Evolutionary conservation across 2,113 vertebrate species (phyloP), one percentile per base, ranked within the genome.

Genomic region (Petromus typicus): DNA sequence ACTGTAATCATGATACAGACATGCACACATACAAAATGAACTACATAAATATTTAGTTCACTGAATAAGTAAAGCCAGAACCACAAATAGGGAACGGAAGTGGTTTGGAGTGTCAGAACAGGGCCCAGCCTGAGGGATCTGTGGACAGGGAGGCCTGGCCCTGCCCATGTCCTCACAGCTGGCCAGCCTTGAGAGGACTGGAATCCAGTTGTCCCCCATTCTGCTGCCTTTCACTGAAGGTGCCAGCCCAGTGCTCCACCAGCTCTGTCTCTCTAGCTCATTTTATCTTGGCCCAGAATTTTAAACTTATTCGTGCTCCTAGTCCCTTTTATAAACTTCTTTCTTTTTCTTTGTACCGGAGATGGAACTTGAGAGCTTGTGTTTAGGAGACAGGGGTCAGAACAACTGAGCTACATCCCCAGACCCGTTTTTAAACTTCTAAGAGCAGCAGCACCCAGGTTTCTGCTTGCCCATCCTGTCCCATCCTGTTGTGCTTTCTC

Each of bases 61-160:
- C 3, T 45, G 25, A 75, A 75, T 23, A 30, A 45, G 71, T 45
- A 75, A 45, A 75, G 3, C 71, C 25, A 40, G 45, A 45, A 45
- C 30, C 13, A 13, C 40, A 17, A 75, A 25, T 6, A 40, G 5
- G 69, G 25, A 11, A 27, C 64, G 37, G 30, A 48, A 22, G 12
- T 18, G 14, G 13, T 22, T 25, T 32, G 45, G 48, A 40, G 45
- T 34, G 10, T 30, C 34, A 76, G 7, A 1, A 0, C 45, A 45
- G 76, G 32, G 18, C 34, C 1, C 51, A 12, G 27, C 20, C 5
- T 5, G 10, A 63, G 25, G 57, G 25, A 12, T 25, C 0, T 32
- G 37, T 7, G 34, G 17, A 40, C 1, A 0, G 3, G 3, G 20
- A 61, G 34, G 43, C 10, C 5, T 0, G 25, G 10, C n/a, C 57